Conservation (phyloP, 2,888 invertebrate genomes). For the Blomia tropicalis region DNA sequence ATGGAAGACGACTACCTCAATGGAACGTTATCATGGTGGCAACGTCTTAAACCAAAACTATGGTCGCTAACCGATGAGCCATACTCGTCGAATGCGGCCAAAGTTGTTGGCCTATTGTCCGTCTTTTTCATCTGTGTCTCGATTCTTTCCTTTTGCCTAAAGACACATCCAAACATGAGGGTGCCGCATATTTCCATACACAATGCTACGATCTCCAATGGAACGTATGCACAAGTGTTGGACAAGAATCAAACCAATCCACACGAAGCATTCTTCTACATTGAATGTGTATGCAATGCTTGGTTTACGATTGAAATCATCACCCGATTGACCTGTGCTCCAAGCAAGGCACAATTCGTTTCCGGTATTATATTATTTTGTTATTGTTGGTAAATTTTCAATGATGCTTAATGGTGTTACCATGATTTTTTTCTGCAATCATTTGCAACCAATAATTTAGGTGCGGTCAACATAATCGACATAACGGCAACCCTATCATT, state of each 20-base stretch:
- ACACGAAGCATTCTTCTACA: constrained; percentile 92
- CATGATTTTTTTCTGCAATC: not conserved
- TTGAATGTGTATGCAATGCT: constrained; percentile 93
- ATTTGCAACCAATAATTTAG: constrained; percentile 38
- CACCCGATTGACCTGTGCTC: constrained; percentile 41
- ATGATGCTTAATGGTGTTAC: no score
- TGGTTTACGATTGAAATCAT: constrained; percentile 98
- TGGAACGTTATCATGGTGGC: constrained; percentile 40
- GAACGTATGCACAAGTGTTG: constrained; percentile 58
- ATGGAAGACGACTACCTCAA: constrained; percentile 40
- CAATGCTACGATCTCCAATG: constrained; percentile 53
- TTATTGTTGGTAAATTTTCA: not conserved
- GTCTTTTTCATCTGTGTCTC: constrained; percentile 99
- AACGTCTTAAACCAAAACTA: constrained; percentile 40
- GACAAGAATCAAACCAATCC: constrained; percentile 79
- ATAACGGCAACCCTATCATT: constrained; percentile 96
- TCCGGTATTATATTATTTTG: not conserved
- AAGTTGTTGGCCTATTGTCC: constrained; percentile 77
- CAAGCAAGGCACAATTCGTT: not conserved
- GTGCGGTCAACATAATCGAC: constrained; percentile 94
- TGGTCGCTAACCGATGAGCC: constrained; percentile 44
- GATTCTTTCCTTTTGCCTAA: constrained; percentile 96
- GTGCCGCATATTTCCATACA: constrained; percentile 63
- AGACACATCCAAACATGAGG: constrained; percentile 97
- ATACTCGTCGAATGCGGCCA: constrained; percentile 40